Base-by-base conservation (phyloP, 2,888 invertebrate genomes). In the Caenorhabditis virilis region DNA sequence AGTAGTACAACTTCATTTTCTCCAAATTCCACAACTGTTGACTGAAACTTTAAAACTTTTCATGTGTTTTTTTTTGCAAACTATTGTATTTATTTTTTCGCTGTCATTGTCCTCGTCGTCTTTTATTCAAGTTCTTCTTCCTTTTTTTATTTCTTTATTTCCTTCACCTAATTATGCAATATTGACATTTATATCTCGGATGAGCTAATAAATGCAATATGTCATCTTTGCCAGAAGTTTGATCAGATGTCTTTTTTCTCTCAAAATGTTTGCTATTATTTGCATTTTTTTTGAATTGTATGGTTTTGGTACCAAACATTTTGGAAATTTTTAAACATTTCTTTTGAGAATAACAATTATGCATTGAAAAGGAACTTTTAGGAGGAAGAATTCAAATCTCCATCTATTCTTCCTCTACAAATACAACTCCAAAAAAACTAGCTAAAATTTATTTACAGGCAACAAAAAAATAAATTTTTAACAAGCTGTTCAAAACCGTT, bases 11-110 rank as follows among this genome's bases (percentile, higher is more conserved):
- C 27, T 16, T 66, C 66, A 2, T 47, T 48, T 13, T 66, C 66
- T 23, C 67, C 70, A 22, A 67, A 71, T 27, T 54, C 50, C 33
- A 46, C 61, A 38, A 46, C 41, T 39, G 41, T 60, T 52, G 38
- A 57, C 43, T 16, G 25, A 42, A 30, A 9, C 30, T 9, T 30
- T 30, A 30, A 9, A 9, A 9, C 30, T 9, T 9, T 30, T 30
- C 30, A 9, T 30, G 30, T 30, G 7, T 9, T 30, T 30, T 30
- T 30, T n/a, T n/a, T n/a, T n/a, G n/a, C n/a, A n/a, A n/a, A n/a
- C n/a, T n/a, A 30, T 30, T 13, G 30, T 9, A 9, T 30, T 30
- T 9, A 30, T 30, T 30, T 30, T 9, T 30, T 30, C 30, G 13
- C 6, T 13, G 6, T 30, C 30, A 13, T 30, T 30, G 30, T 30